Evolutionary conservation across 2,113 vertebrate genomes (phyloP), one percentile per base, ranked within the genome.

Genomic region (Brachirus orientalis): DNA sequence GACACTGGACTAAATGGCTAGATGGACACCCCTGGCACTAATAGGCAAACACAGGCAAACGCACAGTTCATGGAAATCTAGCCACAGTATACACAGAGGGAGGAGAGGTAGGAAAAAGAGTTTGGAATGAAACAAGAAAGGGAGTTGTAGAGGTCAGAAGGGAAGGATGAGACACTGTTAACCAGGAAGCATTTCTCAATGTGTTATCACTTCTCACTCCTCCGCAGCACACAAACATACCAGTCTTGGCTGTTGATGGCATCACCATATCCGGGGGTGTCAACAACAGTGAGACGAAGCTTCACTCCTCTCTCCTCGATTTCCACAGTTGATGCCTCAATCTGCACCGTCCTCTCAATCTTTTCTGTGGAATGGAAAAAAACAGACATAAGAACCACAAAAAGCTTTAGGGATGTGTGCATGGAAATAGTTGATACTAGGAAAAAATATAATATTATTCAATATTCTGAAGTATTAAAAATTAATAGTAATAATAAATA

Each of bases 241-340:
- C 95, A 97, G 90, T 97, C 95, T 75, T 96, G 95, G 89, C 96
- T 97, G 90, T 98, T 95, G 77, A 97, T 97, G 85, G 96, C 95
- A 44, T 98, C 96, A 12, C 96, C 96, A 0, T 97, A 97, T 75
- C 96, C 96, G 8, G 96, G 95, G 10, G 96, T 98, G 82, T 98
- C 96, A 7, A 97, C 96, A 41, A 97, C 96, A 0, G 96, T 98
- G 36, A 98, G 91, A 35, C 96, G 95, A 51, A 98, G 95, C 62
- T 97, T 98, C 58, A 98, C 96, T 13, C 96, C 96, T 47, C 95
- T 91, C 74, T 98, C 96, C 81, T 98, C 96, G 7, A 97, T 97
- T 84, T 98, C 96, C 60, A 98, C 96, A 0, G 95, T 97, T 0
- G 95, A 97, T 5, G 96, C 96, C 88, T 98, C 96, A 0, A 98